Conservation (phyloP, 2,797 vertebrate species). For the Enoplosus armatus region DNA sequence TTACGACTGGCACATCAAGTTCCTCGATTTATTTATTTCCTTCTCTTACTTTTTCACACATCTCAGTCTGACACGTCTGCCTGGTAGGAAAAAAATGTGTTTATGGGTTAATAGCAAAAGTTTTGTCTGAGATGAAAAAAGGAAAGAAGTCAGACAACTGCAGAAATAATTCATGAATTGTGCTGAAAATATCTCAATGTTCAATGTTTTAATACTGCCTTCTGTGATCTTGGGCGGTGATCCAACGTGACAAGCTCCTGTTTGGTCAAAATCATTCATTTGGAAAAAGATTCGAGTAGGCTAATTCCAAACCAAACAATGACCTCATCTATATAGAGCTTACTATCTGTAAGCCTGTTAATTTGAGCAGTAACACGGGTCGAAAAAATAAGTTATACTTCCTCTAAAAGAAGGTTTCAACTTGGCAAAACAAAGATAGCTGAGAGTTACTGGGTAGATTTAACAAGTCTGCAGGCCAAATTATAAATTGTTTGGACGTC, state of each 20-base stretch:
- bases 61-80: conserved; percentile 2
- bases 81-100: conserved; percentile 16
- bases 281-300: conserved; percentile 54
- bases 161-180: conserved; percentile 66
- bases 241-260: conserved; percentile 58
- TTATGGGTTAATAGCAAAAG: conserved; percentile 7
- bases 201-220: conserved; percentile 70
- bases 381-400: conserved; percentile 35
- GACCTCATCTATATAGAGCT: conserved; percentile 51
- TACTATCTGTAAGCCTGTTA: conserved; percentile 47
- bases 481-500: conserved; percentile 43
- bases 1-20: conserved; percentile 35
- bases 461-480: conserved; percentile 34
- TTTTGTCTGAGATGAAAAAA: conserved; percentile 31
- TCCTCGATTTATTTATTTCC: conserved; percentile 19
- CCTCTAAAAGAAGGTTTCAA: conserved; percentile 35
- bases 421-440: conserved; percentile 30
- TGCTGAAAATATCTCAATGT: conserved; percentile 67
- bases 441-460: conserved; percentile 36
- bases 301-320: conserved; percentile 63
- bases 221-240: conserved; percentile 54
- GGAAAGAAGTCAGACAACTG: conserved; percentile 52
- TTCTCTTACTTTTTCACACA: conserved; percentile 15
- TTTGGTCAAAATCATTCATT: conserved; percentile 63
- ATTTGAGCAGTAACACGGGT: conserved; percentile 42